Percentiles rank a stretch among this genome's conserved stretches.
Conservation (phyloP, 2,888 invertebrate genomes). For the Scotopteryx bipunctaria region DNA sequence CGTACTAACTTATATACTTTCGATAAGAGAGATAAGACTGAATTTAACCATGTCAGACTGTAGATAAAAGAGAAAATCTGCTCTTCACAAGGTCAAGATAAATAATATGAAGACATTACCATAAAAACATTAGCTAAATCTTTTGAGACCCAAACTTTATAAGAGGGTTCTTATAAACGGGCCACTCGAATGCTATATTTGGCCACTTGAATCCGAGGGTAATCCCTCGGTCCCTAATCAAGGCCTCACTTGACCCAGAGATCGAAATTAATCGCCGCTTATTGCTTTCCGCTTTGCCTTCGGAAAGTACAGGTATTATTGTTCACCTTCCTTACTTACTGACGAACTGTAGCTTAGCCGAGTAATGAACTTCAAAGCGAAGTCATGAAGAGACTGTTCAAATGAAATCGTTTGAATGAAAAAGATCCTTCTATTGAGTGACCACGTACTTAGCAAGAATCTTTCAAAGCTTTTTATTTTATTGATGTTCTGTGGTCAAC, state of each 20-base stretch:
- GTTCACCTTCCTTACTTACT: conserved; percentile 19
- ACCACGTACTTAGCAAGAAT: not conserved
- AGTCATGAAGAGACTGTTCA: conserved; percentile 15
- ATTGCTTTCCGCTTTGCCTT: conserved; percentile 34
- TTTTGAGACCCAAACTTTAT: conserved; percentile 26
- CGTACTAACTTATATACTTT: too few species aligned
- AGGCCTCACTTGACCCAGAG: conserved; percentile 38
- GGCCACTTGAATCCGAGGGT: conserved; percentile 33
- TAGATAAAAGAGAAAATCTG: not conserved
- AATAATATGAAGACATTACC: conserved; percentile 19
- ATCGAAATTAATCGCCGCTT: conserved; percentile 34
- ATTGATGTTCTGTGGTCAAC: not conserved
- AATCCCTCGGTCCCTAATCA: conserved; percentile 41
- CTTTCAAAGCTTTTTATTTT: not conserved
- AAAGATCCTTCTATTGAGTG: conserved; percentile 9
- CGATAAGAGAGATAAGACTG: too few species aligned
- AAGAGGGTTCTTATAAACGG: conserved; percentile 33
- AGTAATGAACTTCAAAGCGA: conserved; percentile 21
- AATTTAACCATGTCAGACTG: too few species aligned
- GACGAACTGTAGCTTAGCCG: conserved; percentile 20
- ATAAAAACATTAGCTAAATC: conserved; percentile 31
- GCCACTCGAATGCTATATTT: conserved; percentile 36
- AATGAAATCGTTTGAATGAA: conserved; percentile 19
- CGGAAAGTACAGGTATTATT: conserved; percentile 16
- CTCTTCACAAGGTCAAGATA: not conserved